phyloP scores from a whole-genome alignment of 2,888 invertebrate species.

The Cheilosia grossa region DNA sequence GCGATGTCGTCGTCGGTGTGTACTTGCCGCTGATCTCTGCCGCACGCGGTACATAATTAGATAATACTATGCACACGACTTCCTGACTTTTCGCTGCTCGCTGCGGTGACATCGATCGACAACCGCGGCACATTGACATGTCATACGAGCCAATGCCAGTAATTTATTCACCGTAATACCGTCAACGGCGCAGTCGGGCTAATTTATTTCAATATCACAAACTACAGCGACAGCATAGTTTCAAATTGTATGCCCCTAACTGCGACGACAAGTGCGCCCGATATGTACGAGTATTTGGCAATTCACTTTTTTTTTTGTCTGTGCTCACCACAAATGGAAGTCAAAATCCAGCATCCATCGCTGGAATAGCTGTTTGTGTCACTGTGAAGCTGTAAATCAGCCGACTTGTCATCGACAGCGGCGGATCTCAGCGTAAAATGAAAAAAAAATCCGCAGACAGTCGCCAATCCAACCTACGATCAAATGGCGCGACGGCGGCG shows the following conservation, averaged over 20 bases:
- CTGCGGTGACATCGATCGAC: slow-evolving; percentile 67
- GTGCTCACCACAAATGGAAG: slow-evolving; percentile 56
- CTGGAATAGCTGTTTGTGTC: slow-evolving; percentile 47
- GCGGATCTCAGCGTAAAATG: slow-evolving; percentile 45
- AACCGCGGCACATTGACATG: slow-evolving; percentile 69
- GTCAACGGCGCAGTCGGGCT: slow-evolving; percentile 23
- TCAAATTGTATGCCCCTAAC: slow-evolving; percentile 35
- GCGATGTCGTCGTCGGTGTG: background rate
- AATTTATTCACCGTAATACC: slow-evolving; percentile 61
- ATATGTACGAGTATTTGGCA: slow-evolving; percentile 1
- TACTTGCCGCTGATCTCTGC: slow-evolving; percentile 48
- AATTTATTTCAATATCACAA: slow-evolving; percentile 73
- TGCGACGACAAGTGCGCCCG: slow-evolving; percentile 64
- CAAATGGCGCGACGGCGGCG: slow-evolving; percentile 13
- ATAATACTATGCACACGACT: slow-evolving; percentile 57
- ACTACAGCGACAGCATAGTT: slow-evolving; percentile 23
- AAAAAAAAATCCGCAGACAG: slow-evolving; percentile 48
- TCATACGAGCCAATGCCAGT: slow-evolving; percentile 64
- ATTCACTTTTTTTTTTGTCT: background rate
- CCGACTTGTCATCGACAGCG: slow-evolving; percentile 70
- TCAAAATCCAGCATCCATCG: slow-evolving; percentile 62
- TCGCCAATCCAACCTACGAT: slow-evolving; percentile 69
- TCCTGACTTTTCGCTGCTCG: slow-evolving; percentile 54
- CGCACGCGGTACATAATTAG: slow-evolving; percentile 46
- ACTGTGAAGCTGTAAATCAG: slow-evolving; percentile 69